Evolutionary conservation across 2,113 vertebrate species (phyloP).

Genomic region (Ascaphus truei): DNA sequence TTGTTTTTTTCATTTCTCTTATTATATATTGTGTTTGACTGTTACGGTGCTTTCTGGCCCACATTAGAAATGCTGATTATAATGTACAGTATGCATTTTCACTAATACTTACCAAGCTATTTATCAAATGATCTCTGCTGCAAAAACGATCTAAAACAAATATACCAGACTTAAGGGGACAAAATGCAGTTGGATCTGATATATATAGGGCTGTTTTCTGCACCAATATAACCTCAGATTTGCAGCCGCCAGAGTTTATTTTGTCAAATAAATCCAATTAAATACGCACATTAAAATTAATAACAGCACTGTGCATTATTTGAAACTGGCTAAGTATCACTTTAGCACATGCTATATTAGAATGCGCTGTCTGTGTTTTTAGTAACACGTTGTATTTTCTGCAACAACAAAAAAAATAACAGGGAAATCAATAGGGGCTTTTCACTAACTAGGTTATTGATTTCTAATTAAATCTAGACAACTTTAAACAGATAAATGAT

Average conservation of each 20-base stretch:
- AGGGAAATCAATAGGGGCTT: constrained; percentile 2
- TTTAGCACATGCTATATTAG: constrained; percentile 14
- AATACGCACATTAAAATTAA: neutral
- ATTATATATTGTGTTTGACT: no score
- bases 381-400: neutral
- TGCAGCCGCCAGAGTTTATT: neutral
- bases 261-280: neutral
- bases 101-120: no score
- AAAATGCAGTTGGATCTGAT: no score
- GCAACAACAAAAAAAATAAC: neutral
- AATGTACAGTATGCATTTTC: no score
- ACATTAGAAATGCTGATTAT: no score
- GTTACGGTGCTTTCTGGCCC: no score
- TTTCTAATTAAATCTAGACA: constrained; percentile 33
- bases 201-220: no score
- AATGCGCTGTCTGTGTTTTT: neutral
- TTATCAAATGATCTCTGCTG: no score
- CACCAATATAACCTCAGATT: neutral
- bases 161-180: no score
- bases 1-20: no score
- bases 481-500: constrained; percentile 32
- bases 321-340: neutral
- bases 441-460: constrained; percentile 29
- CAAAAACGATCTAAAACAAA: no score
- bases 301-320: neutral